Evolutionary conservation across 92 coral and sea anemone genomes (phyloP).

Genomic region (Phenganax stokvisi): DNA sequence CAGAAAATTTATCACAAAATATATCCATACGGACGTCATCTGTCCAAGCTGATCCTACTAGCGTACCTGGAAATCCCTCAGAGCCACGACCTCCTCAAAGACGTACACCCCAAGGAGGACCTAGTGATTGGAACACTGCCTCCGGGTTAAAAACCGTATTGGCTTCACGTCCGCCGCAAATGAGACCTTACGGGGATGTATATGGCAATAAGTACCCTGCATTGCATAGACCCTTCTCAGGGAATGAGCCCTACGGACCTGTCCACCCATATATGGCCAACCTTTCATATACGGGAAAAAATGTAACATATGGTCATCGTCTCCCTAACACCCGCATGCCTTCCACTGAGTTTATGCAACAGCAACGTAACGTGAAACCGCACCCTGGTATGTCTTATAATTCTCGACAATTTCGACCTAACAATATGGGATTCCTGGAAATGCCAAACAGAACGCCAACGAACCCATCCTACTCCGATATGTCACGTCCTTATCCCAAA

Average conservation of each 20-base stretch:
- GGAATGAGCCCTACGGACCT: neutral
- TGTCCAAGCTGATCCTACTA: neutral
- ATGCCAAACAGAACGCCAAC: conserved; percentile 18
- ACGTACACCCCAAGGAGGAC: conserved; percentile 5
- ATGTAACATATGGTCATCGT: neutral
- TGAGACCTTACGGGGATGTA: conserved; percentile 2
- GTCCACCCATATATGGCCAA: neutral
- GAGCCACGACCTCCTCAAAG: conserved; percentile 1
- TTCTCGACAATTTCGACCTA: conserved; percentile 9
- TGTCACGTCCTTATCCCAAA: neutral
- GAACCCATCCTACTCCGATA: conserved; percentile 16
- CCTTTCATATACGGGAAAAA: neutral
- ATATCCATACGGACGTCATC: neutral
- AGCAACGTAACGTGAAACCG: neutral
- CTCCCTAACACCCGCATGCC: neutral
- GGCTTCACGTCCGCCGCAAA: neutral
- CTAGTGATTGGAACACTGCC: neutral
- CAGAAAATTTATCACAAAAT: neutral
- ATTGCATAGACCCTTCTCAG: neutral
- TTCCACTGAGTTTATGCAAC: neutral
- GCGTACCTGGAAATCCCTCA: neutral
- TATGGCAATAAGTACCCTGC: neutral
- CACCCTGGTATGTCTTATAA: conserved; percentile 2
- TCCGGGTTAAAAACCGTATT: neutral
- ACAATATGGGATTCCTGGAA: neutral